These are phyloP conservation scores for Amphiprion clarkii DNA, from an alignment of 2,797 vertebrate species.

Conservation along the genomic window DNA sequence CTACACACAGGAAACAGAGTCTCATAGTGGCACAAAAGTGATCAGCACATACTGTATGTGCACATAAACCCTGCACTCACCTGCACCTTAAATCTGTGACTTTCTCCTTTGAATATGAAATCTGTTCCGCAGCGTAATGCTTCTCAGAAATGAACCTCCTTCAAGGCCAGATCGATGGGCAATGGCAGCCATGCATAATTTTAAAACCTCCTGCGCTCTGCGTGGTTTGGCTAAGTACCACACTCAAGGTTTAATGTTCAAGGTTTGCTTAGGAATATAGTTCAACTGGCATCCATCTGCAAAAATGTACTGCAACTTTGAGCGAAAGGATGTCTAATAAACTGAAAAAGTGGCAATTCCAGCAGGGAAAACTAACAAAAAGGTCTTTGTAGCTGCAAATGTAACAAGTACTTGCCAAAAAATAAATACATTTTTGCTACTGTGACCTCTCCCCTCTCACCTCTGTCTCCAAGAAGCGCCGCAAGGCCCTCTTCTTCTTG, in stretches of 20 bases:
- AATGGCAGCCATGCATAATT: slow-evolving; percentile 59
- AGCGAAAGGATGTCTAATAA: neutral
- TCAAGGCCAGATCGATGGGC: slow-evolving; percentile 74
- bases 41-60: neutral
- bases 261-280: slow-evolving; percentile 50
- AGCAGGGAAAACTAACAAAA: too few species aligned
- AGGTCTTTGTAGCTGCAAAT: too few species aligned
- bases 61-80: slow-evolving; percentile 25
- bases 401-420: too few species aligned
- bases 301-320: slow-evolving; percentile 21
- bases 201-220: slow-evolving; percentile 20
- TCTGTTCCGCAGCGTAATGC: slow-evolving; percentile 29
- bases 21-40: slow-evolving; percentile 29
- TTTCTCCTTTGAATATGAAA: slow-evolving; percentile 64
- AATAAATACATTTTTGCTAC: too few species aligned
- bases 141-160: slow-evolving; percentile 57
- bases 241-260: slow-evolving; percentile 66
- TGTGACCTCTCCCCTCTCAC: slow-evolving; percentile 77
- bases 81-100: slow-evolving; percentile 28
- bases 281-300: slow-evolving; percentile 20
- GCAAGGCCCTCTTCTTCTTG: slow-evolving; percentile 95
- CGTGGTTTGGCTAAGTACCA: slow-evolving; percentile 53
- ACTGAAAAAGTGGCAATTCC: too few species aligned
- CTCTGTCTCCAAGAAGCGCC: slow-evolving; percentile 97
- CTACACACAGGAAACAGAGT: slow-evolving; percentile 4